Percentiles rank a stretch among this genome's conserved stretches.
Conservation (phyloP, 1,140 invertebrate genomes). For the Myzus persicae region DNA sequence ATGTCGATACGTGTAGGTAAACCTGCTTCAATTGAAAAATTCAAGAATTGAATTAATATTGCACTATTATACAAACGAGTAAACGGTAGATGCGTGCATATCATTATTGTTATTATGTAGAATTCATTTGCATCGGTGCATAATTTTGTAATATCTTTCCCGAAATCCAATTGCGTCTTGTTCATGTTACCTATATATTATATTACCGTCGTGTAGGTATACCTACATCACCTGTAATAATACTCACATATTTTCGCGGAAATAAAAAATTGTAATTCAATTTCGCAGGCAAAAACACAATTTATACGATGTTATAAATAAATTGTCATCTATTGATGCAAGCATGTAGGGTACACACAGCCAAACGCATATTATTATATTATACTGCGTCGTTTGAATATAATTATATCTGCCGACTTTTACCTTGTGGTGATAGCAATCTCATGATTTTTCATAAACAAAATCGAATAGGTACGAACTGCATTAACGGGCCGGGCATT, state of each 20-base stretch:
- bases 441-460: neutral
- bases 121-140: neutral
- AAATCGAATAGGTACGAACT: neutral
- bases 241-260: neutral
- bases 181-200: no score
- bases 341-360: neutral
- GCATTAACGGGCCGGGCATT: neutral
- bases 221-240: neutral
- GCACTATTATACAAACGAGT: neutral
- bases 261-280: conserved; percentile 2
- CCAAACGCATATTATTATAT: neutral
- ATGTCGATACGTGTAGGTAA: neutral
- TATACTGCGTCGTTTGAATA: neutral
- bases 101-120: neutral
- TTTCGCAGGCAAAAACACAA: neutral
- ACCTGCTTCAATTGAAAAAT: no score
- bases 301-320: conserved; percentile 1
- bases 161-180: neutral
- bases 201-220: no score
- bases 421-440: neutral
- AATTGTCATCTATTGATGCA: neutral
- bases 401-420: neutral
- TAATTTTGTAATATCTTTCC: neutral
- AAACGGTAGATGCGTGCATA: neutral
- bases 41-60: neutral